Evolutionary conservation across 2,113 vertebrate species (phyloP).

Genomic region (Anoura caudifer): DNA sequence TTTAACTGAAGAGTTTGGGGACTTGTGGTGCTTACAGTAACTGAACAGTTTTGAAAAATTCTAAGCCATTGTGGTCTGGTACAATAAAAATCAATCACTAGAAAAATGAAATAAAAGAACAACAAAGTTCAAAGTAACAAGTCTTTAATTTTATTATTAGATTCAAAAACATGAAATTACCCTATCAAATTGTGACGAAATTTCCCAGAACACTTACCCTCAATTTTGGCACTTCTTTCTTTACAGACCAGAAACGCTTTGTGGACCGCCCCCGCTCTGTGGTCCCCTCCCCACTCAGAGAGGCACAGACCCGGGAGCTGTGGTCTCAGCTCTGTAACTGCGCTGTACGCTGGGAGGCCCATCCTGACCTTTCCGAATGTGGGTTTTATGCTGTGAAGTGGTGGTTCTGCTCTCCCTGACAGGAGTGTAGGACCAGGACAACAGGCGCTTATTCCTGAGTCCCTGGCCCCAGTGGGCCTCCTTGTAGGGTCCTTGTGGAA

Average conservation of each 20-base stretch:
- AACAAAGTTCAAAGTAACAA: background rate
- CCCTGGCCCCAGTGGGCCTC: background rate
- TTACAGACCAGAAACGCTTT: background rate
- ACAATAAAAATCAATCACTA: background rate
- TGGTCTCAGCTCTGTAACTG: background rate
- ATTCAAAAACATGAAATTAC: background rate
- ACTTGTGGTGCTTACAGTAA: background rate
- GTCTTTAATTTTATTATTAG: background rate
- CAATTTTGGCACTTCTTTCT: background rate
- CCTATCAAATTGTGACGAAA: background rate
- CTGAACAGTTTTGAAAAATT: background rate
- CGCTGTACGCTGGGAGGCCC: background rate
- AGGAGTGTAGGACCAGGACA: background rate
- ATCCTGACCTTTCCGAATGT: background rate
- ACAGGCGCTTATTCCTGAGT: background rate
- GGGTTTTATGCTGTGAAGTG: background rate
- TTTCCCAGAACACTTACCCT: background rate
- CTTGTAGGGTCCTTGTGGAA: background rate
- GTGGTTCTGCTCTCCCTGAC: background rate
- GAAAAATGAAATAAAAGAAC: background rate
- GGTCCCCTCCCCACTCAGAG: accelerated
- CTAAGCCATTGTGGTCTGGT: background rate
- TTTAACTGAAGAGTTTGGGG: background rate
- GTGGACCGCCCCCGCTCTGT: background rate
- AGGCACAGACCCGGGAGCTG: background rate